These are phyloP conservation scores for Sakesphorus luctuosus DNA, from an alignment of 2,113 vertebrate species.

Conservation along the genomic window DNA sequence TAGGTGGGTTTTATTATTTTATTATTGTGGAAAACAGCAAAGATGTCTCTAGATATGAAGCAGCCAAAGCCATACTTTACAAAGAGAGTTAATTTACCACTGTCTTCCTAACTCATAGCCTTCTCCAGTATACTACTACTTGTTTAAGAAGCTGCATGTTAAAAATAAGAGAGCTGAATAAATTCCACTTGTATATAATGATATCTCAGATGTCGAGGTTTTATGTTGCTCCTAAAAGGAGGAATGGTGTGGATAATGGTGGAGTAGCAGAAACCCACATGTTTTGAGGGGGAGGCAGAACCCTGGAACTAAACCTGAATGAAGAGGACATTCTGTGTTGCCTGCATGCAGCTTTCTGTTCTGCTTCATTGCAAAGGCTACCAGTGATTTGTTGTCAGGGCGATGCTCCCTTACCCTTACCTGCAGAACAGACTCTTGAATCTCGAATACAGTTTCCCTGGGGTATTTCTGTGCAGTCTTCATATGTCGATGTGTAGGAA, in stretches of 20 bases:
- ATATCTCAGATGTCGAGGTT: not conserved
- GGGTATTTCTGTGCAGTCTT: not conserved
- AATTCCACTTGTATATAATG: not conserved
- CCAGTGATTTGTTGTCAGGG: not conserved
- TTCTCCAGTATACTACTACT: not conserved
- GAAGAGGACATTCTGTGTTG: not conserved
- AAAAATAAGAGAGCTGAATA: not conserved
- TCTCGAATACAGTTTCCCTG: not conserved
- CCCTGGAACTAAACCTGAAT: not conserved
- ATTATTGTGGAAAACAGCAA: not conserved
- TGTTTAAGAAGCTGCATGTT: not conserved
- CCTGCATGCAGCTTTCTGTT: not conserved
- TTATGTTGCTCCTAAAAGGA: not conserved
- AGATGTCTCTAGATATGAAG: not conserved
- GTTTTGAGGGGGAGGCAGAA: not conserved
- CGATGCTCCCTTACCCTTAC: not conserved
- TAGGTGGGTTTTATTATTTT: not conserved
- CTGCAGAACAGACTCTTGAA: not conserved
- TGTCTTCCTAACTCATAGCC: not conserved
- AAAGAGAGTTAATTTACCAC: not conserved
- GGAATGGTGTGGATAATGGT: not conserved
- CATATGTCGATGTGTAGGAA: fast-evolving
- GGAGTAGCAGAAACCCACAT: not conserved
- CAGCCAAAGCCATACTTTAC: not conserved
- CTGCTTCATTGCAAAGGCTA: not conserved